Evolutionary conservation across 1,140 invertebrate species (phyloP), one percentile per base, ranked within the genome.

Genomic region (Nilaparvata lugens): DNA sequence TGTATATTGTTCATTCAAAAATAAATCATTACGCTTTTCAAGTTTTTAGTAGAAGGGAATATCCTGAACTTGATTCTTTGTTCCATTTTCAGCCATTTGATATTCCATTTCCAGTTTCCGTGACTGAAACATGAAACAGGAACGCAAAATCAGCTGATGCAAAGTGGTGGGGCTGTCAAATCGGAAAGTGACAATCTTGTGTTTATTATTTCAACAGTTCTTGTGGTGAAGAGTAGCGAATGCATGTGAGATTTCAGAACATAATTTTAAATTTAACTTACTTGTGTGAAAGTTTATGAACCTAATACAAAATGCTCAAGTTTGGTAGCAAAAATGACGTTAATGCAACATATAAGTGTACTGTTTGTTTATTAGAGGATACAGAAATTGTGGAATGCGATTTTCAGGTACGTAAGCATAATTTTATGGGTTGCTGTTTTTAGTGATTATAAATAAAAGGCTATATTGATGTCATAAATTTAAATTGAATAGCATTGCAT

Each of bases 331-430:
- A 89, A 78, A 89, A 86, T 78, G 89, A 93, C 78, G 80, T 86
- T 67, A 87, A 85, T 73, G 81, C 88, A 78, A 87, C 91, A 75
- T 91, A 91, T 80, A 93, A 93, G 80, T 95, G 93, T 78, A 95
- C 91, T 64, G 87, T 98, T 64, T 82, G 93, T 68, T 83, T 97
- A 64, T 78, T 97, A 66, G 93, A 96, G 76, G 94, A 97, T 79
- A 87, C 89, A 62, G 93, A 97, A 79, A 88, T 95, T 67, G 79
- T 97, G 69, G 88, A 95, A 80, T 91, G 91, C 75, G 92, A 95
- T 81, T 97, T 96, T 82, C 91, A 93, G 84, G 93, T 95, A 76
- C 80, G 76, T 75, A 35, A 35, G 7, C 2, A 35, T 6, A 35
- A 35, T 11, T 35, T 35, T 6, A 6, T 35, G n/a, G n/a, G n/a